phyloP scores from a whole-genome alignment of 2,113 vertebrate genomes.

The Seriola rivoliana region DNA sequence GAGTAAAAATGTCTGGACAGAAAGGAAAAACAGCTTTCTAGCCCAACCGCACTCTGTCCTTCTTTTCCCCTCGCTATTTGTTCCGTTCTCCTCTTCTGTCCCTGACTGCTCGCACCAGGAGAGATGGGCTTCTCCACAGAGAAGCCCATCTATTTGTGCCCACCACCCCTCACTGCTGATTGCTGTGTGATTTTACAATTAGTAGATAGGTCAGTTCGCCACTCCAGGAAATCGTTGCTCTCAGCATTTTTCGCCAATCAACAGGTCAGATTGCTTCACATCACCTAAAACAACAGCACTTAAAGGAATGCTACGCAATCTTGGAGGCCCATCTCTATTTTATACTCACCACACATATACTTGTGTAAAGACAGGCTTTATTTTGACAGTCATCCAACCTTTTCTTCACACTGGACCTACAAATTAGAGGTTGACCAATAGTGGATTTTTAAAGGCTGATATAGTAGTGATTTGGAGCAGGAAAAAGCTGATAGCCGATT shows the following conservation, averaged over 20 bases:
- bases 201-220: constrained; percentile 48
- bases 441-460: no score
- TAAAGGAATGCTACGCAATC: constrained; percentile 36
- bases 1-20: constrained; percentile 67
- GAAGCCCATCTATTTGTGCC: constrained; percentile 36
- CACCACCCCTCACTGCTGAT: constrained; percentile 37
- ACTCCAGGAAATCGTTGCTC: constrained; percentile 63
- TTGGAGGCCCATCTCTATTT: constrained; percentile 1
- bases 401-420: constrained; percentile 9
- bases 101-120: constrained; percentile 12
- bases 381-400: not conserved
- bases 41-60: constrained; percentile 23
- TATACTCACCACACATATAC: not conserved
- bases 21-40: constrained; percentile 65
- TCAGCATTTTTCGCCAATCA: constrained; percentile 51
- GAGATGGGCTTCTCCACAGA: constrained; percentile 45
- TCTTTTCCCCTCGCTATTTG: not conserved
- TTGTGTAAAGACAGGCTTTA: not conserved
- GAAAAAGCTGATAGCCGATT: no score
- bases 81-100: not conserved
- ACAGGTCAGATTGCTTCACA: constrained; percentile 56
- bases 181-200: constrained; percentile 74
- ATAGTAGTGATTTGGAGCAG: no score
- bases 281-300: constrained; percentile 42
- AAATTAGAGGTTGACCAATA: no score